A percentile compares a stretch with the other conserved stretches of the same genome.
phyloP scores from a whole-genome alignment of 2,888 invertebrate species.

The Polymixis flavicincta region DNA sequence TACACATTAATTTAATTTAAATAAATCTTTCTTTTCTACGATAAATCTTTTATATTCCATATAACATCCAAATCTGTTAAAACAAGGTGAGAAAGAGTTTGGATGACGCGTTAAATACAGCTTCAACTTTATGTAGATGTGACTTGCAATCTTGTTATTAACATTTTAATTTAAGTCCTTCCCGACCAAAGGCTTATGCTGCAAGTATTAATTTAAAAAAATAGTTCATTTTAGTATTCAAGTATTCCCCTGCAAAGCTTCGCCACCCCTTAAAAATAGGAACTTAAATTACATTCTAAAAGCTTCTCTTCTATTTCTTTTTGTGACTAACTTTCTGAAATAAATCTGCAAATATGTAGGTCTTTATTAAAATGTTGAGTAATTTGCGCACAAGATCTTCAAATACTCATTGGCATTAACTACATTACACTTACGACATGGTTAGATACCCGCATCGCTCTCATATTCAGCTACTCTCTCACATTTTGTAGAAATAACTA shows the following conservation, averaged over 20 bases:
- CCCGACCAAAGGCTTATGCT: constrained; percentile 72
- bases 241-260: constrained; percentile 76
- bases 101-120: constrained; percentile 76
- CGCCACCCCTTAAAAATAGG: constrained; percentile 71
- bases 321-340: constrained; percentile 73
- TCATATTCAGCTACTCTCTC: constrained; percentile 21
- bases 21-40: constrained; percentile 80
- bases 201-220: constrained; percentile 64
- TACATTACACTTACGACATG: constrained; percentile 19
- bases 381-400: constrained; percentile 52
- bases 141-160: constrained; percentile 64
- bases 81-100: constrained; percentile 84
- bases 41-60: constrained; percentile 72
- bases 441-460: constrained; percentile 11
- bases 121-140: constrained; percentile 73
- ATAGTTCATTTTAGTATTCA: constrained; percentile 68
- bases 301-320: constrained; percentile 67
- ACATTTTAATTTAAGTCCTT: constrained; percentile 64
- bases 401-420: constrained; percentile 7
- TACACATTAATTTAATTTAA: constrained; percentile 78
- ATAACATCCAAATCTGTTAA: constrained; percentile 69
- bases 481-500: constrained; percentile 27
- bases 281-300: constrained; percentile 63
- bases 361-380: constrained; percentile 20
- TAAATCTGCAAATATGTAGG: constrained; percentile 63